Evolutionary conservation across 1,140 invertebrate genomes (phyloP), one percentile per base, ranked within the genome.

Genomic region (Triops longicaudatus): DNA sequence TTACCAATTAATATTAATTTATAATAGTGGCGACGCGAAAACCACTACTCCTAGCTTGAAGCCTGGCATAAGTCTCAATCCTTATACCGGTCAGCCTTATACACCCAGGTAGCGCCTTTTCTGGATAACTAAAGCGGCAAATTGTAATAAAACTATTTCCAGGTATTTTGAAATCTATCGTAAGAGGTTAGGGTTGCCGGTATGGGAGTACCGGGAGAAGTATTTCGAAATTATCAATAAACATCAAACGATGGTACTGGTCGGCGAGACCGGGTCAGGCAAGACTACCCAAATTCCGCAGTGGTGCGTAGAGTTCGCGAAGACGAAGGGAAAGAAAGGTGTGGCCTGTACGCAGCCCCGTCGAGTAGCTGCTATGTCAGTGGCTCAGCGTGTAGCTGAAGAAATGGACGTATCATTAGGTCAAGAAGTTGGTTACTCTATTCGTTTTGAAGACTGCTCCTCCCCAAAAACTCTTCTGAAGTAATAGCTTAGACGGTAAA

Each of bases 371-470:
- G 98, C 98, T 17, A 99, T 99, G 97, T 97, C 94, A 1, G 98
- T 99, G 0, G 97, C 98, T 1, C 95, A 98, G 82, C 88, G 98
- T 85, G 97, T 99, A 0, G 96, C 97, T 0, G 97, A 99, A 84
- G 98, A 99, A 87, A 98, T 99, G 97, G 98, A 99, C 86, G 97
- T 99, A 1, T 89, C 88, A 26, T 44, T 78, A 26, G 78, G 98
- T 11, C 95, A 98, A 85, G 95, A 99, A 89, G 98, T 99, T 22
- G 98, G 98, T 78, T 99, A 99, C 84, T 98, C 93, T 82, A 99
- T 99, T 81, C 92, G 98, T 88, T 99, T 99, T 84, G 98, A 99
- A 86, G 98, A 99, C 86, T 99, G 97, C 82, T 98, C 97, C 26
- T 96, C 94, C 17, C 88, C 94, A 0, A 96, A 94, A 84, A 99